Base-by-base conservation (phyloP, 2,113 vertebrate species). In the Bufo gargarizans region DNA sequence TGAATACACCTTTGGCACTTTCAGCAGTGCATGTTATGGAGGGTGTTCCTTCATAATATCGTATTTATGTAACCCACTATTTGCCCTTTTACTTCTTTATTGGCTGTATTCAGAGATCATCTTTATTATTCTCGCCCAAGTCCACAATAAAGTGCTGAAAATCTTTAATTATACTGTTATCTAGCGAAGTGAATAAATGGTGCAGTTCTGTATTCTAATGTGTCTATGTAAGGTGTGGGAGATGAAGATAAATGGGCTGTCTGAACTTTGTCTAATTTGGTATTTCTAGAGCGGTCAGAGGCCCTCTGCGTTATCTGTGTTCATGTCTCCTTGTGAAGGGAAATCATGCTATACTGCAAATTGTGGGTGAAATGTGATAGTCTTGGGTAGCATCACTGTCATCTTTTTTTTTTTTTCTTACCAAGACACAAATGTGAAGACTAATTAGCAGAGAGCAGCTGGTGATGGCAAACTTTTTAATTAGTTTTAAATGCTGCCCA, bases 401-500 rank as follows among this genome's bases (percentile, higher is more conserved):
- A 71, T 53, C 33, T 33, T 33, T 33, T 69, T 84, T 83, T 88
- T 61, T 82, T 84, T n/a, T 89, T 76, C 47, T 50, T 88, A 63
- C n/a, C 1, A 84, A 88, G 87, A 84, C 87, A 43, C 81, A 63
- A 82, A 88, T 78, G 74, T 84, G 72, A 84, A 84, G 81, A 67
- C 87, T 84, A 84, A 89, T 89, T 89, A 89, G 59, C 81, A 89
- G 59, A 16, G 74, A 84, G 87, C 87, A 89, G 87, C 72, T 89
- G 87, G 82, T 89, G 82, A 84, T 78, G 72, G 87, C 72, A 89
- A 84, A 84, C 81, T 88, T 88, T 88, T 88, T 84, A 88, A 88
- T 88, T 88, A 84, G 81, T 88, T 88, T 78, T 84, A 88, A 88
- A 88, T 77, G 81, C 81, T 84, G 87, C 87, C 87, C 87, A 88